Percentiles rank a stretch among this genome's conserved stretches.
Evolutionary conservation across 2,113 vertebrate genomes (phyloP).

Genomic region (Trogon surrucura): DNA sequence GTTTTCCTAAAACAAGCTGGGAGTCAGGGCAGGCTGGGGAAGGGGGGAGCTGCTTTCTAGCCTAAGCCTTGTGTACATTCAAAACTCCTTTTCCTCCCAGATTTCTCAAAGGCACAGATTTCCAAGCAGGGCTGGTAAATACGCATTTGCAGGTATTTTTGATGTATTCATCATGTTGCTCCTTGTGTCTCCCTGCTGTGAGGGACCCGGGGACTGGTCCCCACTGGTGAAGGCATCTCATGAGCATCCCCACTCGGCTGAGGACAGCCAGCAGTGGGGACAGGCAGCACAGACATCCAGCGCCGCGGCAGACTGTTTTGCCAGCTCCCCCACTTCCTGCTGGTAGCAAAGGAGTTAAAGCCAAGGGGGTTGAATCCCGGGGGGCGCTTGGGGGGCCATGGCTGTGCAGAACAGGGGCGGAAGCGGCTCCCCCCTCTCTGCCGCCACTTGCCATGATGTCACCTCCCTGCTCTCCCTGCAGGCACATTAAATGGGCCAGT

Average conservation of each 20-base stretch:
- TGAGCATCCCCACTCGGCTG: background rate
- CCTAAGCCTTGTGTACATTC: background rate
- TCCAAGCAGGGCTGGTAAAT: background rate
- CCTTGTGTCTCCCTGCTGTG: background rate
- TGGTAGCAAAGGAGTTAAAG: conserved; percentile 19
- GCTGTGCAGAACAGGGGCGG: background rate
- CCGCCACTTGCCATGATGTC: background rate
- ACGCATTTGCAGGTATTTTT: background rate
- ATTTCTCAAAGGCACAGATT: background rate
- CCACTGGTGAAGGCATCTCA: fast-evolving
- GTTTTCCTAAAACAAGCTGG: background rate
- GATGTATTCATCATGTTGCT: background rate
- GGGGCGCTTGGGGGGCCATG: background rate
- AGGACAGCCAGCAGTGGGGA: background rate
- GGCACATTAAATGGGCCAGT: fast-evolving
- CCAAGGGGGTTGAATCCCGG: background rate
- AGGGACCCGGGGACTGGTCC: background rate
- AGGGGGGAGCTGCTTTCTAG: background rate
- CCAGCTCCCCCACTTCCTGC: background rate
- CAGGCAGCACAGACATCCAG: background rate
- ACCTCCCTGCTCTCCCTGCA: background rate
- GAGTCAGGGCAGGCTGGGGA: background rate
- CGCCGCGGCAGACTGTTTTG: fast-evolving
- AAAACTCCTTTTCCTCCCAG: background rate
- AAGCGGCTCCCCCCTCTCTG: background rate